Conservation (phyloP, 2,797 vertebrate species). For the Anguilla anguilla region DNA sequence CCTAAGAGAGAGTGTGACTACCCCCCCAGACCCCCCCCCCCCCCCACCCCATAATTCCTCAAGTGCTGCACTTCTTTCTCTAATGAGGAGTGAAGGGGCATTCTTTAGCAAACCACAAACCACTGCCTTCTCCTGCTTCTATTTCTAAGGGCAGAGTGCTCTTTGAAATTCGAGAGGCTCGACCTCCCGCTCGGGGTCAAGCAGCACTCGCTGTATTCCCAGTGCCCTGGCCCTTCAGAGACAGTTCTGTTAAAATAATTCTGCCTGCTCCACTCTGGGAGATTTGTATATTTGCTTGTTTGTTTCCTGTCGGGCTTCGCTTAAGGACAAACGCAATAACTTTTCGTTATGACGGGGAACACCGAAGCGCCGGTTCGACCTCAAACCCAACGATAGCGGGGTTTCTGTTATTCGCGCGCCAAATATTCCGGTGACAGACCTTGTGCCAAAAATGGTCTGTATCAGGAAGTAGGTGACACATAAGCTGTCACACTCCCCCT, state of each 20-base stretch:
- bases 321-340: not conserved
- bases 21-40: not conserved
- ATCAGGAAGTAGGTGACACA: slow-evolving; percentile 40
- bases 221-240: not conserved
- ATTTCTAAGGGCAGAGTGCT: slow-evolving; percentile 4
- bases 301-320: not conserved
- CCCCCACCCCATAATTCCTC: not conserved
- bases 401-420: slow-evolving; percentile 43
- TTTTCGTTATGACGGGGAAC: slow-evolving; percentile 48
- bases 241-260: not conserved
- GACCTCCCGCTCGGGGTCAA: not conserved
- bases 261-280: not conserved
- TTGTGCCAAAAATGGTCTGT: slow-evolving; percentile 44
- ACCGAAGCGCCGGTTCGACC: slow-evolving; percentile 40
- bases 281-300: not conserved
- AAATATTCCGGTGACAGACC: slow-evolving; percentile 38
- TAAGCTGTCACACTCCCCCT: slow-evolving; percentile 47
- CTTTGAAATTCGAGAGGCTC: not conserved
- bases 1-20: not conserved
- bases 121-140: not conserved
- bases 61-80: not conserved
- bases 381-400: slow-evolving; percentile 39
- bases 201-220: not conserved
- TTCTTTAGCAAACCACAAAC: slow-evolving; percentile 1
- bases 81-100: not conserved